Base-by-base conservation (phyloP, 2,797 vertebrate genomes). In the Spheniscus humboldti region DNA sequence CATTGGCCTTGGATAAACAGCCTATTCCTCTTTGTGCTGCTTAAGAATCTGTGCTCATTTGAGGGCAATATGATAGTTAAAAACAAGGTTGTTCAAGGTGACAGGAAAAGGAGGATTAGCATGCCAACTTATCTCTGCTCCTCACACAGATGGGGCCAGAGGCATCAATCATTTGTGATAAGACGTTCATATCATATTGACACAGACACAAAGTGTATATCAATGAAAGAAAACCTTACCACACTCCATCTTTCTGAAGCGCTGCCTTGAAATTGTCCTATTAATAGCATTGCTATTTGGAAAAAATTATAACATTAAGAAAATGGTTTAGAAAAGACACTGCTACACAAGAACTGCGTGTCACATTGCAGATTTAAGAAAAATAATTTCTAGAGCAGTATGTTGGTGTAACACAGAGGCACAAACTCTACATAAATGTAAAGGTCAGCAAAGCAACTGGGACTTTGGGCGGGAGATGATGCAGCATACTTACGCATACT, bases 31-130 rank as follows among this genome's bases (percentile, higher is more conserved):
- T 83, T 37, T 59, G 53, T 57, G 66, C 39, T 83, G 50, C 78
- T 69, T 63, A 90, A 85, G 83, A 93, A 80, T 56, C 67, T 80
- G 60, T 77, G 60, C 63, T 94, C 64, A 72, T 96, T 78, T 93
- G 64, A 93, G 67, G 50, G 47, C 68, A 86, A 37, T 63, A 56
- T 8, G 52, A 78, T 56, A 78, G 86, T 68, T 83, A 84, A 55
- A 90, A 85, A 88, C 86, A 96, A 96, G 90, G 94, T 84, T 95
- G 57, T 78, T 95, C 92, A 96, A 96, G 93, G 93, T 95, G 88
- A 97, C 18, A 90, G 86, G 50, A 90, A 86, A 81, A 91, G 71
- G 82, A 87, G 69, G 95, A 97, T 97, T 97, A 97, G 81, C 69
- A 75, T 48, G 57, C 33, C 76, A 90, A n/a, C 47, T 96, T 96